phyloP scores from a whole-genome alignment of 2,888 invertebrate species.

The Amphipoea oculea region DNA sequence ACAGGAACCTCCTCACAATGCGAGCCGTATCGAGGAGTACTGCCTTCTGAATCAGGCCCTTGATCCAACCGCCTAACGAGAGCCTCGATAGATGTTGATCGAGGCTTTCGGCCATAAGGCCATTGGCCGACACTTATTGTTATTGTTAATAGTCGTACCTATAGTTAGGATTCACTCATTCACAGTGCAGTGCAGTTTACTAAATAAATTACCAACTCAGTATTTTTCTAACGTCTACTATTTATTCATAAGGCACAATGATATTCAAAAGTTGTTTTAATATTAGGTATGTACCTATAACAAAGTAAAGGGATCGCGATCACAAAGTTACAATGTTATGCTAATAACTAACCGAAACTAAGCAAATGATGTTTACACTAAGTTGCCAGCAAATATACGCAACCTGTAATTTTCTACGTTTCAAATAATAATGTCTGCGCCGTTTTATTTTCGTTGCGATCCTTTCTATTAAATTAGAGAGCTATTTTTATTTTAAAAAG shows the following conservation, averaged over 20 bases:
- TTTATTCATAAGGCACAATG: slow-evolving; percentile 60
- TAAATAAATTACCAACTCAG: slow-evolving; percentile 8
- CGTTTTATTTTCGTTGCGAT: slow-evolving; percentile 27
- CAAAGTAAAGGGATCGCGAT: slow-evolving; percentile 55
- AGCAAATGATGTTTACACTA: slow-evolving; percentile 62
- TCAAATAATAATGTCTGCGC: slow-evolving; percentile 23
- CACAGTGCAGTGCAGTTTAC: too few species aligned
- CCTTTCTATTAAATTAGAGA: slow-evolving; percentile 13
- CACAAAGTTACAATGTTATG: slow-evolving; percentile 64
- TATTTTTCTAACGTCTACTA: slow-evolving; percentile 33
- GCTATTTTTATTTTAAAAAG: slow-evolving; percentile 1
- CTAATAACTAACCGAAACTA: slow-evolving; percentile 62
- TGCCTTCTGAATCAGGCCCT: too few species aligned
- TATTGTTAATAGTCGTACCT: too few species aligned
- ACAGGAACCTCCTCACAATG: too few species aligned
- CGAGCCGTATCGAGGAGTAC: too few species aligned
- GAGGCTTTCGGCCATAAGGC: too few species aligned
- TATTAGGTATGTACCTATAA: slow-evolving; percentile 37
- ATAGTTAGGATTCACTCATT: too few species aligned
- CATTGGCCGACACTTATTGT: too few species aligned
- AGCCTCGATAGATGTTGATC: too few species aligned
- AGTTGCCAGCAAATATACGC: slow-evolving; percentile 44
- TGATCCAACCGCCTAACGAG: too few species aligned
- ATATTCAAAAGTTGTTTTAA: slow-evolving; percentile 54
- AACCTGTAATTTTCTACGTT: slow-evolving; percentile 53